Evolutionary conservation across 92 coral and sea anemone species (phyloP).

Genomic region (Phenganax subtilis): DNA sequence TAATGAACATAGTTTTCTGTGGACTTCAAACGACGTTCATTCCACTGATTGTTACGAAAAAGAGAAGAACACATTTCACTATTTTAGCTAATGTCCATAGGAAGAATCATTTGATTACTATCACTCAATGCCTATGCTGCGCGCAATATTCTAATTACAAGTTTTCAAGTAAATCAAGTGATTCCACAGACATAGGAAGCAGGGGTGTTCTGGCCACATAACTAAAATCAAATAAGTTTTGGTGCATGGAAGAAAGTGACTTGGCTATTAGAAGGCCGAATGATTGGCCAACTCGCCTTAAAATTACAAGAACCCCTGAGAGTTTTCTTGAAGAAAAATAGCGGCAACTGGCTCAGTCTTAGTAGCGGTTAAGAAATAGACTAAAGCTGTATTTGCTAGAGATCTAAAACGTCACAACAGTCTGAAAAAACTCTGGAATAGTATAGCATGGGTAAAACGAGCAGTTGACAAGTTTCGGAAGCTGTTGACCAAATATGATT

Average conservation of each 20-base stretch:
- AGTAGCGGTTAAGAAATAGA: neutral
- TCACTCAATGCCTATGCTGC: no score
- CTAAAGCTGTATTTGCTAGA: neutral
- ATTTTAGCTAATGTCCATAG: no score
- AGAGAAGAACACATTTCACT: no score
- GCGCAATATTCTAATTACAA: no score
- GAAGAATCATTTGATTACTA: no score
- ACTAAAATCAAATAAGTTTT: neutral
- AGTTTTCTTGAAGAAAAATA: neutral
- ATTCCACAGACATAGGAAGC: no score
- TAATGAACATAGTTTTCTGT: no score
- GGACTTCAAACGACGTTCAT: no score
- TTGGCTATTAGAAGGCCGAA: no score
- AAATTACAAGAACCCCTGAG: neutral
- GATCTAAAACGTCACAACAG: slow-evolving; percentile 1
- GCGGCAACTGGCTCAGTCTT: neutral
- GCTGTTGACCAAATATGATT: neutral
- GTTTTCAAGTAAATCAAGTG: no score
- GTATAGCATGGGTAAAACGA: slow-evolving; percentile 18
- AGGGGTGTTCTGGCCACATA: neutral
- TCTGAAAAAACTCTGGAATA: neutral
- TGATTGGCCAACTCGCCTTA: neutral
- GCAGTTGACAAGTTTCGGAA: neutral
- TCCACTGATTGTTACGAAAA: no score
- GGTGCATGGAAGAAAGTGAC: neutral